Evolutionary conservation across 1,140 invertebrate species (phyloP), one percentile per base, ranked within the genome.

Genomic region (Lerema accius): DNA sequence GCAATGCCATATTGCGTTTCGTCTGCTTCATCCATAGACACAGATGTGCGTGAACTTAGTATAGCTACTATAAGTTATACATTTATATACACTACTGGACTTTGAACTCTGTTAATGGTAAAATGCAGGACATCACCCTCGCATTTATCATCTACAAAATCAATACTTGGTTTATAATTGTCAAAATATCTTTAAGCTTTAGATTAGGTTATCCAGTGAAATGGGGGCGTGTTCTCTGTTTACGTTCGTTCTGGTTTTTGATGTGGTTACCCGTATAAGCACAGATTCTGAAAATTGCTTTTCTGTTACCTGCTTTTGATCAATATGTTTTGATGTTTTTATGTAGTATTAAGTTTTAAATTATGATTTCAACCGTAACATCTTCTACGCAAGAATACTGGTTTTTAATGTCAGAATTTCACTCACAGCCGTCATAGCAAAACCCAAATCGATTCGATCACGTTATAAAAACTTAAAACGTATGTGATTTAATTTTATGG

Each of bases 81-180:
- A 75, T 79, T 81, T 81, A 71, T 82, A 75, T 81, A 69, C 67
- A 71, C n/a, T n/a, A n/a, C 76, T 88, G 86, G 82, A 86, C 84
- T 89, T 89, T 88, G 84, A 86, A 89, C 85, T 85, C 80, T 59
- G 71, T 69, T 80, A 74, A 81, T 85, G 76, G 82, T 86, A 76
- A 86, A 89, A 82, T 82, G 73, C 65, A 70, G 46, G 64, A 56
- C 48, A 65, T 74, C 70, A 82, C 75, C 72, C 75, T 79, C 66
- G 56, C 59, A 73, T 74, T 73, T 79, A 72, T 77, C 80, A 85
- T 80, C 76, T 65, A 51, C 56, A 63, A 63, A 78, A 88, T 88
- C 82, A 73, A 85, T 85, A 82, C 35, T 68, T 58, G 56, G 63
- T 68, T 66, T 49, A 69, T 64, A 59, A 71, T 72, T 59, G 35